Evolutionary conservation across 2,113 vertebrate species (phyloP).

Genomic region (Cervus canadensis): DNA sequence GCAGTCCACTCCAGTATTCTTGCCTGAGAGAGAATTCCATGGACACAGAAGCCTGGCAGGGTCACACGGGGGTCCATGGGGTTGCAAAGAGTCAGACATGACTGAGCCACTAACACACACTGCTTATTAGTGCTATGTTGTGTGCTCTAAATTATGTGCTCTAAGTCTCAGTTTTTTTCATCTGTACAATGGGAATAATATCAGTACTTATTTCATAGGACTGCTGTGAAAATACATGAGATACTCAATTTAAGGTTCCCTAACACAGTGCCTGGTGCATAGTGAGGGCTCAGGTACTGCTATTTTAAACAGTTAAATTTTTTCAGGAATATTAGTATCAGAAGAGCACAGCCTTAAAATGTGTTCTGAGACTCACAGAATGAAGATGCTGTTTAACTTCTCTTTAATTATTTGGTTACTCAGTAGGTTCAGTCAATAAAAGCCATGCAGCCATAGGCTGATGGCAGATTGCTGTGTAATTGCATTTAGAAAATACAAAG

Average conservation of each 20-base stretch:
- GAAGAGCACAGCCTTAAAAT: not conserved
- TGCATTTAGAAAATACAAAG: conserved; percentile 26
- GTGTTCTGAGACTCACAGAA: not conserved
- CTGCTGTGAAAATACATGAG: not conserved
- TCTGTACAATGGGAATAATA: not conserved
- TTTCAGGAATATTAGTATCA: not conserved
- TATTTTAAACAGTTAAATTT: not conserved
- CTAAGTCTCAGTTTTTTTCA: not conserved
- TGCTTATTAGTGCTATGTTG: not conserved
- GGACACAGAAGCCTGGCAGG: not conserved
- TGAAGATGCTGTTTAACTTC: not conserved
- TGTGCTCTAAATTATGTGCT: not conserved
- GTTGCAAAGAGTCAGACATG: not conserved
- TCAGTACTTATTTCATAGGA: not conserved
- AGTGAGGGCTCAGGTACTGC: not conserved
- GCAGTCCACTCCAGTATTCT: not conserved
- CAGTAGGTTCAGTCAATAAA: conserved; percentile 12
- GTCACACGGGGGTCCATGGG: not conserved
- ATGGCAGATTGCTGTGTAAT: not conserved
- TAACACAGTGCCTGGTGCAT: not conserved
- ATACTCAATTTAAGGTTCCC: not conserved
- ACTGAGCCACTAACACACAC: not conserved
- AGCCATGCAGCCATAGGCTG: not conserved
- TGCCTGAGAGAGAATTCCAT: not conserved
- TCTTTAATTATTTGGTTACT: conserved; percentile 40